Percentiles rank a stretch among this genome's conserved stretches.
phyloP scores from a whole-genome alignment of 2,888 invertebrate species.

The Drosophila merina region DNA sequence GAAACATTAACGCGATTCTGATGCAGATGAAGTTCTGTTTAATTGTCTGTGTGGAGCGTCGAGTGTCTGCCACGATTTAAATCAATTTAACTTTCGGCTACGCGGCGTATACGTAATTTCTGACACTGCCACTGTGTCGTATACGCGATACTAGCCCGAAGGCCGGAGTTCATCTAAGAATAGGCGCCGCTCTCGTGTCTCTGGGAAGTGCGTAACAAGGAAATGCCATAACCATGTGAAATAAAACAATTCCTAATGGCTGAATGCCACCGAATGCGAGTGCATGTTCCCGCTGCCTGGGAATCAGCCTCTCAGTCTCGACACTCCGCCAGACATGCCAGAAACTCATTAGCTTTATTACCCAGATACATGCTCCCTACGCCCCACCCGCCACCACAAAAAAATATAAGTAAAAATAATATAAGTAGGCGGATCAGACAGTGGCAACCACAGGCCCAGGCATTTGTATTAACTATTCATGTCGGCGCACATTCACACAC shows the following conservation, averaged over 20 bases:
- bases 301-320: slow-evolving; percentile 39
- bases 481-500: slow-evolving; percentile 31
- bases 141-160: not conserved
- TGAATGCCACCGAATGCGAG: slow-evolving; percentile 40
- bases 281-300: slow-evolving; percentile 36
- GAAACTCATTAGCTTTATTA: slow-evolving; percentile 72
- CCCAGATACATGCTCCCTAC: slow-evolving; percentile 25
- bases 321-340: slow-evolving; percentile 56
- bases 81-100: slow-evolving; percentile 33
- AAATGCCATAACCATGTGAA: slow-evolving; percentile 51
- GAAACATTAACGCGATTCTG: slow-evolving; percentile 69
- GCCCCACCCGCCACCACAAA: not conserved
- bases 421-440: slow-evolving; percentile 14
- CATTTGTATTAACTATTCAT: slow-evolving; percentile 74
- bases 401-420: slow-evolving; percentile 1
- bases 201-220: slow-evolving; percentile 33
- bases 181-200: slow-evolving; percentile 10
- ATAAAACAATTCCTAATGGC: slow-evolving; percentile 55
- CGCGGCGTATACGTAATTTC: slow-evolving; percentile 18
- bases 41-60: slow-evolving; percentile 41
- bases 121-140: not conserved
- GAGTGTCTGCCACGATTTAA: slow-evolving; percentile 31
- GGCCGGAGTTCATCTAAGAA: not conserved
- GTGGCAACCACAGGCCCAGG: slow-evolving; percentile 32
- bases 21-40: slow-evolving; percentile 44